These are phyloP conservation scores for Andricus grossulariae DNA, from an alignment of 1,140 invertebrate genomes.

Conservation along the genomic window DNA sequence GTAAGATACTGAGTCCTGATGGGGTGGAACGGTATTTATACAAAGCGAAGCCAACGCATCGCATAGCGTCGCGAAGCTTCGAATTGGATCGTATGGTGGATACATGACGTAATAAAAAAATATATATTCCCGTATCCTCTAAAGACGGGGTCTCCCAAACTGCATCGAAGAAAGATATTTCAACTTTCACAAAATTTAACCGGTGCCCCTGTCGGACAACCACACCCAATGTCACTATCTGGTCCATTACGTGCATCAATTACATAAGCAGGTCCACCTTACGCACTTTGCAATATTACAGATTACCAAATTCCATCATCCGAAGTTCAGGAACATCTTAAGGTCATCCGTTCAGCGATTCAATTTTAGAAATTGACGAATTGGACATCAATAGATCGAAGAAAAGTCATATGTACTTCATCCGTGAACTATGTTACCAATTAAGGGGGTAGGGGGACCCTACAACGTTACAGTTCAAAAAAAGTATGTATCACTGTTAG, in stretches of 20 bases:
- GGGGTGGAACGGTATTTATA: constrained; percentile 54
- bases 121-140: constrained; percentile 39
- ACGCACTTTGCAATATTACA: constrained; percentile 41
- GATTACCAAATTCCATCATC: constrained; percentile 28
- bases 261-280: not conserved
- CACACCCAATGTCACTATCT: constrained; percentile 47
- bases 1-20: constrained; percentile 49
- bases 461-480: too few species aligned
- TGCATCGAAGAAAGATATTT: constrained; percentile 34
- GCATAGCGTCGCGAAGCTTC: constrained; percentile 39
- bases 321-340: constrained; percentile 38
- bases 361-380: not conserved
- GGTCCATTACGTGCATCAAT: constrained; percentile 37
- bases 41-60: constrained; percentile 45
- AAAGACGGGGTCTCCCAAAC: constrained; percentile 40
- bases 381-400: too few species aligned
- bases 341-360: constrained; percentile 33
- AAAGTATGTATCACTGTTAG: too few species aligned
- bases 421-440: too few species aligned
- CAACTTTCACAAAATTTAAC: constrained; percentile 53
- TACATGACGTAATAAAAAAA: constrained; percentile 53
- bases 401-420: too few species aligned
- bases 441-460: too few species aligned
- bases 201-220: constrained; percentile 46
- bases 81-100: constrained; percentile 47